phyloP scores from a whole-genome alignment of 2,797 vertebrate species.

The Pristis pectinata region DNA sequence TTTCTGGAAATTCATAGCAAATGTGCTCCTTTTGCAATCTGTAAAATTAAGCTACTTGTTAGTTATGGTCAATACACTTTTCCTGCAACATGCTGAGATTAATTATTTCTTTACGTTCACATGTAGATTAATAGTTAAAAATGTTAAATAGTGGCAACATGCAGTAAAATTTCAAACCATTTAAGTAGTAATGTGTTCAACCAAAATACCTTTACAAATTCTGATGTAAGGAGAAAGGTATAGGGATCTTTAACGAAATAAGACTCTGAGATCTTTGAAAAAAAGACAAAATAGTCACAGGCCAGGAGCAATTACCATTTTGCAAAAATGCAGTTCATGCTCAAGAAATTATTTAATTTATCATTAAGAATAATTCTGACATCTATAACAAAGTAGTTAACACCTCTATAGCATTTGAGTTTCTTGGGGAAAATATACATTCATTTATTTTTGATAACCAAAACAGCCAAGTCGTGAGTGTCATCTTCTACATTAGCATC shows the following conservation, averaged over 20 bases:
- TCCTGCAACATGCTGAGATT: conserved; percentile 90
- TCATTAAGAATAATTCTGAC: conserved; percentile 24
- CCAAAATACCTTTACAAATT: conserved; percentile 61
- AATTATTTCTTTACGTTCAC: conserved; percentile 71
- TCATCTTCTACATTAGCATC: neutral
- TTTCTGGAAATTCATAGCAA: conserved; percentile 65
- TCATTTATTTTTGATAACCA: neutral
- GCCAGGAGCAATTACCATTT: conserved; percentile 43
- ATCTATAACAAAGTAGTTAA: neutral
- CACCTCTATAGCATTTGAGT: neutral
- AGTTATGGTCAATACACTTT: conserved; percentile 92
- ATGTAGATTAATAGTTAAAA: conserved; percentile 60
- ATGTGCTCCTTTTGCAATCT: conserved; percentile 70
- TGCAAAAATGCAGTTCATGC: neutral
- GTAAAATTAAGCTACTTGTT: conserved; percentile 87
- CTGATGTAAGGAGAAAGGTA: conserved; percentile 64
- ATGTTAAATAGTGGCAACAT: conserved; percentile 81
- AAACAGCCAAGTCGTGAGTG: neutral
- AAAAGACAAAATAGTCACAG: conserved; percentile 46
- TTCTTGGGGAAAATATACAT: neutral
- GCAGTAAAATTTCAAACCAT: conserved; percentile 64
- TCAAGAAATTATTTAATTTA: neutral
- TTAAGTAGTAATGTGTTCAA: conserved; percentile 56
- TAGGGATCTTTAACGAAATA: conserved; percentile 67
- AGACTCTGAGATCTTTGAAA: conserved; percentile 59